These are phyloP conservation scores for Lophius piscatorius DNA, from an alignment of 2,113 vertebrate genomes.

Conservation along the genomic window DNA sequence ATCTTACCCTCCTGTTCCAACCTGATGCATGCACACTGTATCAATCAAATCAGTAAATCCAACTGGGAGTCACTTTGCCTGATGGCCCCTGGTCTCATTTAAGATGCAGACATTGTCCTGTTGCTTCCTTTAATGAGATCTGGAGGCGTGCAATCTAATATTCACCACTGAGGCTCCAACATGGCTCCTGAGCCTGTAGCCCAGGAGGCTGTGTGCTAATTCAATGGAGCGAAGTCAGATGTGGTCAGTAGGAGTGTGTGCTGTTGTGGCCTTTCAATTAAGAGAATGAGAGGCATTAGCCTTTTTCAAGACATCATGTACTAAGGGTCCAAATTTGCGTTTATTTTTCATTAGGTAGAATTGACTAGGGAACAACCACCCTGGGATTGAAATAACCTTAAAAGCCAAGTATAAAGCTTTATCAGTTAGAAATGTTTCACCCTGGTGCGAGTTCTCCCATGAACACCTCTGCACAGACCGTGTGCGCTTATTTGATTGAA, in stretches of 20 bases:
- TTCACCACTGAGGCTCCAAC: conserved; percentile 71
- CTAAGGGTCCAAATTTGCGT: conserved; percentile 4
- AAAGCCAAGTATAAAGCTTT: not conserved
- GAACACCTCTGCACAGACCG: no score
- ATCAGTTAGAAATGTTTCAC: not conserved
- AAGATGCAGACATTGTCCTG: conserved; percentile 76
- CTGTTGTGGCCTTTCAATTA: conserved; percentile 50
- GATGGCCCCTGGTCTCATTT: conserved; percentile 68
- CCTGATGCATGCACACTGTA: conserved; percentile 39
- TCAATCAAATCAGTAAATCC: conserved; percentile 63
- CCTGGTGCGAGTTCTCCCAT: not conserved
- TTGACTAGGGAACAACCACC: not conserved
- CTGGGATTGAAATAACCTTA: not conserved
- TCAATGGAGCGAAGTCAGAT: conserved; percentile 70
- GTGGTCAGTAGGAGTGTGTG: conserved; percentile 44
- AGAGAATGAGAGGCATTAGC: conserved; percentile 20
- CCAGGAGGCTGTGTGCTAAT: conserved; percentile 66
- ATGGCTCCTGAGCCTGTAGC: conserved; percentile 61
- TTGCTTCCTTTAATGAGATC: conserved; percentile 78
- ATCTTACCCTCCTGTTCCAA: conserved; percentile 24
- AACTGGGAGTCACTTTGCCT: conserved; percentile 59
- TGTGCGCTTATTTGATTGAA: no score
- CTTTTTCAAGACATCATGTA: conserved; percentile 4
- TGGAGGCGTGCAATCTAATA: conserved; percentile 78
- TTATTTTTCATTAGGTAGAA: not conserved